These are phyloP conservation scores for Dinothrombium tinctorium DNA, from an alignment of 1,140 invertebrate genomes.

Conservation along the genomic window DNA sequence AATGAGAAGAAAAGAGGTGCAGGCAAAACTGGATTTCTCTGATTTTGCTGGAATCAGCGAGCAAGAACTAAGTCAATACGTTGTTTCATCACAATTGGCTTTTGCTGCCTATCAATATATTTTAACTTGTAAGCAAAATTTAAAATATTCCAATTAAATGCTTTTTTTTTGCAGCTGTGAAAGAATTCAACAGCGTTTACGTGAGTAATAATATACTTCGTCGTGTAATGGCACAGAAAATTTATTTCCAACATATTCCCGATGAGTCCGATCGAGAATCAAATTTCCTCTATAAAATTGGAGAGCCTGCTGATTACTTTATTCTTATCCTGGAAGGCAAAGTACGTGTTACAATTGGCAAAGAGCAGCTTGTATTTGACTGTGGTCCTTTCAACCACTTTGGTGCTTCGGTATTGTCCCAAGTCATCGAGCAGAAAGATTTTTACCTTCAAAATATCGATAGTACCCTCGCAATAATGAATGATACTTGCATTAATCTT, in stretches of 20 bases:
- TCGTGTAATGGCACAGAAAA: constrained; percentile 63
- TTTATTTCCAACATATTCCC: constrained; percentile 30
- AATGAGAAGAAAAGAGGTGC: no score
- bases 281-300: neutral
- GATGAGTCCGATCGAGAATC: neutral
- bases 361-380: constrained; percentile 69
- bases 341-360: constrained; percentile 45
- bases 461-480: no score
- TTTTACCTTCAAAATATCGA: no score
- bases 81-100: constrained; percentile 70
- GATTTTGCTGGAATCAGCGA: constrained; percentile 46
- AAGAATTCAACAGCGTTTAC: constrained; percentile 54
- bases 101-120: constrained; percentile 82
- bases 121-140: constrained; percentile 49
- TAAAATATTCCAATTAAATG: no score
- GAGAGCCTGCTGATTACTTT: constrained; percentile 53
- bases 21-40: constrained; percentile 48
- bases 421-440: no score
- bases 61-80: neutral
- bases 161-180: no score
- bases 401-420: no score
- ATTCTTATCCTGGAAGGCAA: constrained; percentile 67
- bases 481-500: no score
- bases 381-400: constrained; percentile 86
- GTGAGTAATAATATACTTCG: constrained; percentile 71